Base-by-base conservation (phyloP, 2,113 vertebrate genomes). In the Gymnarchus niloticus region DNA sequence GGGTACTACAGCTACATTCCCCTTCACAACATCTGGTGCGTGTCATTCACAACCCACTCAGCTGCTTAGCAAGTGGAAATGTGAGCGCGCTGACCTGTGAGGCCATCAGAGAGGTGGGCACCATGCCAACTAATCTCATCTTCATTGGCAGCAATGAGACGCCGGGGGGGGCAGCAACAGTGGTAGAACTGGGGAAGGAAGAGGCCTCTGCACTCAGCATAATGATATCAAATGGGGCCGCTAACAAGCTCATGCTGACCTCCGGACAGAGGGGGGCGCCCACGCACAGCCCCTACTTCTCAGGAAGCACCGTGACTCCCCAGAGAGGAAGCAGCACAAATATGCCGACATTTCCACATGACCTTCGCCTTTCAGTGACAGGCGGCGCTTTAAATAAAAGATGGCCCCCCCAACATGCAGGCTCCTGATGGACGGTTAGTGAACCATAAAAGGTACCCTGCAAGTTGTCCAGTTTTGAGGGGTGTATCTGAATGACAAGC, bases 91-190 rank as follows among this genome's bases (percentile, higher is more conserved):
- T 9, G 28, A 5, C 6, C 7, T 25, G 57, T 17, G 19, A 1
- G 57, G 59, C 2, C n/a, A 2, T 61, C 23, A 7, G 23, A 1
- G 56, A n/a, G 23, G 57, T 2, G 57, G 10, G 0, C 12, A 14
- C 3, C 28, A 69, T 37, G 91, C 77, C 80, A 87, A 88, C 91
- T 92, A 91, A 93, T 93, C 90, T 90, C 84, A 41, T 89, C 91
- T 92, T 91, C 91, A 91, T 91, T 91, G 89, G 90, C 86, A 90
- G 89, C 83, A 73, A 82, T 48, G 90, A 92, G 90, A 92, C 91
- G 92, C 93, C 92, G 91, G 88, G 90, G 83, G 85, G 90, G 83
- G 25, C 23, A 23, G n/a, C n/a, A n/a, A n/a, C n/a, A n/a, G n/a
- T 25, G 61, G 25, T 1, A 19, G 78, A 3, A 0, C 23, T 85